Conservation (phyloP, 2,888 invertebrate genomes). For the Marronus borbonicus region DNA sequence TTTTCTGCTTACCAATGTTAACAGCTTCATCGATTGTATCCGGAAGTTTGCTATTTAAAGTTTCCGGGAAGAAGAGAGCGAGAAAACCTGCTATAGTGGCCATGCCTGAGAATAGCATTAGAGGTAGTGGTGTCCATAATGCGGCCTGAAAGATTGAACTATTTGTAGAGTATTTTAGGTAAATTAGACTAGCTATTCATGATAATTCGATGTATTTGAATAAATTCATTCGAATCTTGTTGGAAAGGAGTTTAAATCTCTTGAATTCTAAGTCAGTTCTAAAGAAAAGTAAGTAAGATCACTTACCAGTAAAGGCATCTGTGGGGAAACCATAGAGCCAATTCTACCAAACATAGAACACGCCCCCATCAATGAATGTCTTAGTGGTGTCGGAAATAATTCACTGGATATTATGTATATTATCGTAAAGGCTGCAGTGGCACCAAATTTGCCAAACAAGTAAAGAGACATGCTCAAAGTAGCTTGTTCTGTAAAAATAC, state of each 20-base stretch:
- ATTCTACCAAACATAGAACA: slow-evolving; percentile 80
- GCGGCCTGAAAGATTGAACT: slow-evolving; percentile 61
- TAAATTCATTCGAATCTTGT: too few species aligned
- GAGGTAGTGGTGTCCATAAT: slow-evolving; percentile 73
- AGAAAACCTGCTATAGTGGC: slow-evolving; percentile 76
- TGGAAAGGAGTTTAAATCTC: too few species aligned
- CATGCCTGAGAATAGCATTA: slow-evolving; percentile 77
- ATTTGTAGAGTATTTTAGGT: too few species aligned
- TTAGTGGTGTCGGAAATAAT: slow-evolving; percentile 78
- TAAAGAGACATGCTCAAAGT: slow-evolving; percentile 73
- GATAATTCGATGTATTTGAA: too few species aligned
- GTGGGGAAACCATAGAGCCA: slow-evolving; percentile 79
- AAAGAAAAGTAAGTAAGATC: background rate
- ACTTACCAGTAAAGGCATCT: slow-evolving; percentile 77
- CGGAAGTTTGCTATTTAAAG: slow-evolving; percentile 76
- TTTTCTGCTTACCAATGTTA: slow-evolving; percentile 66
- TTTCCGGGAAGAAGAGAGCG: slow-evolving; percentile 80
- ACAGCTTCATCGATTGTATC: slow-evolving; percentile 82
- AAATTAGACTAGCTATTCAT: too few species aligned
- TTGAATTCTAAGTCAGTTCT: too few species aligned
- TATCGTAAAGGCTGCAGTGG: slow-evolving; percentile 78
- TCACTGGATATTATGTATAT: slow-evolving; percentile 80
- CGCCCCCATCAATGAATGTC: slow-evolving; percentile 76
- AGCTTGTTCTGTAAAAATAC: slow-evolving; percentile 71
- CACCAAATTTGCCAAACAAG: slow-evolving; percentile 78